phyloP scores from a whole-genome alignment of 2,113 vertebrate genomes.

The Tychaedon coryphoeus region DNA sequence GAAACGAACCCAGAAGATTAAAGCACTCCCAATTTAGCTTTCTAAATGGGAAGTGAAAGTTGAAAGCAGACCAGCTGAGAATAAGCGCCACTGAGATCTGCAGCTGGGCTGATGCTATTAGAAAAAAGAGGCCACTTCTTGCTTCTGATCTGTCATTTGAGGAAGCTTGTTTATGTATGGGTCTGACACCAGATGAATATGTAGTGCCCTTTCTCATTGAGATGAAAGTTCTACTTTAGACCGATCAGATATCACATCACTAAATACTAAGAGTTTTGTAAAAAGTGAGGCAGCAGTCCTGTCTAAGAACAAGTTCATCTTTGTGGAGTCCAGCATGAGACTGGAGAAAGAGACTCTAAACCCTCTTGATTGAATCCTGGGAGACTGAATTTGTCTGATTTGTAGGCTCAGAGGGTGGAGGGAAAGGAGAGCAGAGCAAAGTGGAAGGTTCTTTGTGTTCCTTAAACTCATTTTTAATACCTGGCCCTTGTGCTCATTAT shows the following conservation, averaged over 20 bases:
- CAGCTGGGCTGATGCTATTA: conserved; percentile 53
- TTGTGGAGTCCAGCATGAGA: background rate
- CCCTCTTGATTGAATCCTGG: background rate
- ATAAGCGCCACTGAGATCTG: conserved; percentile 47
- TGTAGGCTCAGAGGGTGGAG: background rate
- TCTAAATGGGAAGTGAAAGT: conserved; percentile 59
- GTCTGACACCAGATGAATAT: conserved; percentile 42
- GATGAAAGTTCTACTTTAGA: conserved; percentile 39
- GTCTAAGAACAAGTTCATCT: background rate
- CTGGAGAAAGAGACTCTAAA: background rate
- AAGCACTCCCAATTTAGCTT: conserved; percentile 54
- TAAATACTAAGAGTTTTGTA: background rate
- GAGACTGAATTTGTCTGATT: background rate
- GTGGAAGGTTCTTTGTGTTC: background rate
- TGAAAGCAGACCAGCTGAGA: conserved; percentile 67
- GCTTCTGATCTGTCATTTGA: conserved; percentile 47
- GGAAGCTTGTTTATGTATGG: conserved; percentile 44
- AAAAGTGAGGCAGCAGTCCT: background rate
- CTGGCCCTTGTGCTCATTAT: background rate
- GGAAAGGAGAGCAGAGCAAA: background rate
- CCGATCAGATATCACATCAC: conserved; percentile 2
- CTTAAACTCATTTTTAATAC: background rate
- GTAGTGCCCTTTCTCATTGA: conserved; percentile 39
- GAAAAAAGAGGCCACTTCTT: conserved; percentile 44
- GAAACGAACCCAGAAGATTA: conserved; percentile 46